Conservation (phyloP, 2,113 vertebrate species). For the Thamnaconus septentrionalis region DNA sequence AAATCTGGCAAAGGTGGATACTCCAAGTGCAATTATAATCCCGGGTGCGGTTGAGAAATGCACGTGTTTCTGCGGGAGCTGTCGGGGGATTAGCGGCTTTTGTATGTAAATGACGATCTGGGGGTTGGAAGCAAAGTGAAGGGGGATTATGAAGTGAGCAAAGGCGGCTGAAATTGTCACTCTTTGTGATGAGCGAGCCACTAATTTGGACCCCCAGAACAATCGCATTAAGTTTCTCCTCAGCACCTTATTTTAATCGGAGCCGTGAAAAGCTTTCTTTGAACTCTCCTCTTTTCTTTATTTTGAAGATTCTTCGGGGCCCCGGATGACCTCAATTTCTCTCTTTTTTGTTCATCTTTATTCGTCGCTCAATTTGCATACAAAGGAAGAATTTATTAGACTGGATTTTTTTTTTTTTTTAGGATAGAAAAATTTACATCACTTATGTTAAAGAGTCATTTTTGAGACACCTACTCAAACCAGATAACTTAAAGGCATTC, state of each 20-base stretch:
- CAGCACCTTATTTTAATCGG: constrained; percentile 27
- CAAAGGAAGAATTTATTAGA: constrained; percentile 15
- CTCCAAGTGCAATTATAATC: constrained; percentile 70
- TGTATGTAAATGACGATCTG: constrained; percentile 57
- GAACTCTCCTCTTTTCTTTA: constrained; percentile 5
- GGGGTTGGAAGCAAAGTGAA: constrained; percentile 22
- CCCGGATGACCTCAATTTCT: constrained; percentile 12
- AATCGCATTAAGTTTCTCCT: constrained; percentile 62
- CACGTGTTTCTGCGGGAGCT: constrained; percentile 45
- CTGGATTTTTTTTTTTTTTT: not conserved
- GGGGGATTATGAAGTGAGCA: constrained; percentile 44
- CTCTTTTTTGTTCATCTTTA: not conserved
- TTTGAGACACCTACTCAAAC: not conserved
- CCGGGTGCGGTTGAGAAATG: constrained; percentile 58
- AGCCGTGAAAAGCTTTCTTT: constrained; percentile 36
- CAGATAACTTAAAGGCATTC: no score
- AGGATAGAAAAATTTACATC: not conserved
- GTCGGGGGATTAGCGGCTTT: constrained; percentile 45
- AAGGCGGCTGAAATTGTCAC: constrained; percentile 29
- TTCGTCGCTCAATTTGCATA: constrained; percentile 39
- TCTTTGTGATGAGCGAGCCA: constrained; percentile 41
- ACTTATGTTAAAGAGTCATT: constrained; percentile 1
- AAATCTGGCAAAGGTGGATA: constrained; percentile 42
- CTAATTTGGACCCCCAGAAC: constrained; percentile 50
- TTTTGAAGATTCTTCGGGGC: constrained; percentile 36